These are phyloP conservation scores for Poecile montanus DNA, from an alignment of 2,797 vertebrate species.

Conservation along the genomic window DNA sequence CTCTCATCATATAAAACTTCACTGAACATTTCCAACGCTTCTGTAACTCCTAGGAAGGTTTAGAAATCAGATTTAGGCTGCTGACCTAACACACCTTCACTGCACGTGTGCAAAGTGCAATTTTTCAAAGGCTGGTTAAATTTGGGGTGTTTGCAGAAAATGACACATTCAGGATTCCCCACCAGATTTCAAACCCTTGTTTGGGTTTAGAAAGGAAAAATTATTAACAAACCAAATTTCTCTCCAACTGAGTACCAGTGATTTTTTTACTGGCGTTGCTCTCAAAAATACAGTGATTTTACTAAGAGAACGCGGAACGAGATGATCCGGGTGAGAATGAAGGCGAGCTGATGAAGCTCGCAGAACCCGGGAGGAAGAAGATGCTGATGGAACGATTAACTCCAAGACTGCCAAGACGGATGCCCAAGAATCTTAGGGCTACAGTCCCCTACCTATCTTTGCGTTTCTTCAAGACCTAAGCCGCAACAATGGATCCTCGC, in stretches of 20 bases:
- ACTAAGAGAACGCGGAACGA: too few relatives aligned
- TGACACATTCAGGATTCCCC: not conserved
- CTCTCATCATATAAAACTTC: not conserved
- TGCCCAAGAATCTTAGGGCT: too few relatives aligned
- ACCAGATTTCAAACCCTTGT: not conserved
- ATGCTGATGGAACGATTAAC: too few relatives aligned
- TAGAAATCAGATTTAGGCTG: not conserved
- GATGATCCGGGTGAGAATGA: too few relatives aligned
- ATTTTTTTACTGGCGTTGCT: not conserved
- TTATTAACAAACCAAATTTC: not conserved
- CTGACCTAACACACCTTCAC: not conserved
- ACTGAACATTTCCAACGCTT: not conserved
- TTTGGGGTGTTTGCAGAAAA: not conserved
- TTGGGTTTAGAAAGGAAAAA: not conserved
- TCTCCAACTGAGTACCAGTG: not conserved
- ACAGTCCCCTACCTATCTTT: too few relatives aligned
- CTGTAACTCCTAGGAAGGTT: not conserved
- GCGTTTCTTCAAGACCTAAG: too few relatives aligned
- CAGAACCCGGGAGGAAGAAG: too few relatives aligned
- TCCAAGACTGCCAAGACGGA: too few relatives aligned
- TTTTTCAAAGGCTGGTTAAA: not conserved
- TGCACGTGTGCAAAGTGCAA: not conserved
- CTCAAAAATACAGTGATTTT: not conserved
- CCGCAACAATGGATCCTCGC: too few relatives aligned
- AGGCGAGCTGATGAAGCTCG: too few relatives aligned